Evolutionary conservation across 2,888 invertebrate genomes (phyloP).

Genomic region (Punctoribates punctum): DNA sequence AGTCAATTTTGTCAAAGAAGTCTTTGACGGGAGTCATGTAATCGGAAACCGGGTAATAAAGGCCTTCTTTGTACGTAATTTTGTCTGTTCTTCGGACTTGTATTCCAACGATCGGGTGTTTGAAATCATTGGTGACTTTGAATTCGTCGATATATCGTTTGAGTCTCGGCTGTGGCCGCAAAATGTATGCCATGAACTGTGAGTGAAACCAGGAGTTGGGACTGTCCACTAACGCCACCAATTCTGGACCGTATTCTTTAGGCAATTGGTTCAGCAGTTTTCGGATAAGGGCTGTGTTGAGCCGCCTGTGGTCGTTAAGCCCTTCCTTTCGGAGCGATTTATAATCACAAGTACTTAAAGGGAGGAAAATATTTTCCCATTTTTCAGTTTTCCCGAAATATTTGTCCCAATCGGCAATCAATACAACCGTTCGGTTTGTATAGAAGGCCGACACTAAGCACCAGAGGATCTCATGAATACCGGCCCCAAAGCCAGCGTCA

Average conservation of each 20-base stretch:
- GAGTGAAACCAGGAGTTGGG: conserved; percentile 26
- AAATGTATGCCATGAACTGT: conserved; percentile 12
- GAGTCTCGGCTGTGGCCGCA: conserved; percentile 20
- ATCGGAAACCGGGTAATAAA: conserved; percentile 24
- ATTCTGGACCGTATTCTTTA: background rate
- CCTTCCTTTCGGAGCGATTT: background rate
- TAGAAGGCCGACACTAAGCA: conserved; percentile 8
- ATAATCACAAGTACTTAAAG: conserved; percentile 2
- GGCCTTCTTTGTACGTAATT: background rate
- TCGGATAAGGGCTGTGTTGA: background rate
- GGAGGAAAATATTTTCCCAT: background rate
- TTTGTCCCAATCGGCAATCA: conserved; percentile 27
- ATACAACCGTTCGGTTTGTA: conserved; percentile 2
- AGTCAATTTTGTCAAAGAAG: conserved; percentile 12
- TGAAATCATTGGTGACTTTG: background rate
- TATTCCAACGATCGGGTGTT: conserved; percentile 21
- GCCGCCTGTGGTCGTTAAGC: background rate
- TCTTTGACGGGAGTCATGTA: conserved; percentile 10
- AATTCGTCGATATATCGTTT: background rate
- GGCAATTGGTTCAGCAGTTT: conserved; percentile 12
- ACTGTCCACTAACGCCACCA: conserved; percentile 1
- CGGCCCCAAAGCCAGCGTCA: conserved; percentile 17
- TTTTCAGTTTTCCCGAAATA: background rate
- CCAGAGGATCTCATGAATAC: conserved; percentile 9
- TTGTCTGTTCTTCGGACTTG: conserved; percentile 27